Evolutionary conservation across 2,113 vertebrate genomes (phyloP).

Genomic region (Brachyhypopomus occidentalis): DNA sequence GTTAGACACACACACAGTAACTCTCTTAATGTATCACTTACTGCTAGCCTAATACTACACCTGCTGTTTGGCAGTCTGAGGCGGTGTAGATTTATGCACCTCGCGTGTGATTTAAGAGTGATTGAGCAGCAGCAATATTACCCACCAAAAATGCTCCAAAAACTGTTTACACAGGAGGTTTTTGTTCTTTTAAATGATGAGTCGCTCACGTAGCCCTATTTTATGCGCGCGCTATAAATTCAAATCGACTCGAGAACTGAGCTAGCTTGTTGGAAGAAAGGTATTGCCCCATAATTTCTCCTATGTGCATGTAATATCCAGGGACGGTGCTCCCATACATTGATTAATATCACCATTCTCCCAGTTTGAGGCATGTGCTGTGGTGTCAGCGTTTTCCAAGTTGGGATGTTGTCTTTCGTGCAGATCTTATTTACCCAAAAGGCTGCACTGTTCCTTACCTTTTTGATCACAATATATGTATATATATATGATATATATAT

Average conservation of each 20-base stretch:
- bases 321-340: neutral
- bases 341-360: neutral
- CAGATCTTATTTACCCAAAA: neutral
- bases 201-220: neutral
- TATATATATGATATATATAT: no score
- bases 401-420: neutral
- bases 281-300: neutral
- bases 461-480: neutral
- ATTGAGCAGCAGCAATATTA: neutral
- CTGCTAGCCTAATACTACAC: slow-evolving; percentile 11
- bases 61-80: slow-evolving; percentile 22
- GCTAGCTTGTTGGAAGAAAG: neutral
- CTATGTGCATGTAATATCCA: neutral
- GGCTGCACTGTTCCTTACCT: no score
- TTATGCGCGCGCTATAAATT: neutral
- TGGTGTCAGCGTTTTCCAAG: neutral
- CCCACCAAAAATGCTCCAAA: neutral
- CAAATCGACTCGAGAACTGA: neutral
- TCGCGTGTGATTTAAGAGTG: slow-evolving; percentile 8
- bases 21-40: slow-evolving; percentile 57
- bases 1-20: slow-evolving; percentile 50
- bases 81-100: slow-evolving; percentile 6
- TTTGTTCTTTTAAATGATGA: neutral
- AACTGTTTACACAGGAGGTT: neutral
- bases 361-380: neutral